A percentile compares a stretch with the other conserved stretches of the same genome.
These are phyloP conservation scores for Magallana gigas DNA, from an alignment of 1,140 invertebrate genomes.

Conservation along the genomic window DNA sequence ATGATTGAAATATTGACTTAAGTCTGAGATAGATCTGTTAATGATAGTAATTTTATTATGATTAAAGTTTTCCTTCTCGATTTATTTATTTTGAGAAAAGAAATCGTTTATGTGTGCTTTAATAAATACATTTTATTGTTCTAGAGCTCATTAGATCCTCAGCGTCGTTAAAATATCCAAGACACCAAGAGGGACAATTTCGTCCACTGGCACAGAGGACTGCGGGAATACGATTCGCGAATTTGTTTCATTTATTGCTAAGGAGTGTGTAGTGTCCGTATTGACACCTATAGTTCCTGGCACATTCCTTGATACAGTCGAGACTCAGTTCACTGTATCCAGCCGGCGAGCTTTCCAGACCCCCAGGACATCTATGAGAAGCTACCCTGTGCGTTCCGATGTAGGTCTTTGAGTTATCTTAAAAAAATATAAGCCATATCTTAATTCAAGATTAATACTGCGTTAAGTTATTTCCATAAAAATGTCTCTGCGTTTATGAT, in stretches of 20 bases:
- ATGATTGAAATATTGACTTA: no score
- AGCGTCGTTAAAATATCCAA: background rate
- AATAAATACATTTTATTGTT: no score
- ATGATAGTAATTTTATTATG: no score
- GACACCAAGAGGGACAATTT: conserved; percentile 40
- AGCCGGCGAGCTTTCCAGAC: conserved; percentile 36
- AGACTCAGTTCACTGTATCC: conserved; percentile 46
- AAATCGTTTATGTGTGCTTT: no score
- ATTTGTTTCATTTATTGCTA: conserved; percentile 46
- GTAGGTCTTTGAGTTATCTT: no score
- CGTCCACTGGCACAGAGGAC: conserved; percentile 22
- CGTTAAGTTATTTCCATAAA: background rate
- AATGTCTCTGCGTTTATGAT: no score
- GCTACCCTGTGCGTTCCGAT: background rate
- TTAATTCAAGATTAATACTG: background rate
- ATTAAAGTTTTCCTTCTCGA: no score
- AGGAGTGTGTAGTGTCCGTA: conserved; percentile 41
- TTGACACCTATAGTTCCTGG: conserved; percentile 12
- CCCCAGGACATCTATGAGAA: background rate
- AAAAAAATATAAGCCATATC: no score
- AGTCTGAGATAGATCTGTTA: no score
- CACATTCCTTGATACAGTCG: conserved; percentile 39
- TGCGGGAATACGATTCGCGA: conserved; percentile 42
- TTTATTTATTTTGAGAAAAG: no score
- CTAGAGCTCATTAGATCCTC: no score